These are phyloP conservation scores for Dascyllus trimaculatus DNA, from an alignment of 2,113 vertebrate species.

Conservation along the genomic window DNA sequence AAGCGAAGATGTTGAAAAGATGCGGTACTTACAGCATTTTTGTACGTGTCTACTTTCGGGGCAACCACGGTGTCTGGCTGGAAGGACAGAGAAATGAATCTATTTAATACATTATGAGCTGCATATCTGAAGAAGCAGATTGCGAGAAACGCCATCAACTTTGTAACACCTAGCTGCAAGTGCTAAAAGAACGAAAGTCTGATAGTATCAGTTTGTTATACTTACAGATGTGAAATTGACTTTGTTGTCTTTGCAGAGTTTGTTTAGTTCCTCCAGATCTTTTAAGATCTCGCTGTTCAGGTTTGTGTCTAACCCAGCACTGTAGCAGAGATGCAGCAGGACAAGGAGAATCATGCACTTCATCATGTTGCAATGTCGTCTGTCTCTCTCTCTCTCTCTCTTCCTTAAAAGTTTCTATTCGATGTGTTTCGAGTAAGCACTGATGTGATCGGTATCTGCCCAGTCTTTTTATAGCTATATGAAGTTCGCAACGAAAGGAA, in stretches of 20 bases:
- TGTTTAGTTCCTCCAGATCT: accelerated
- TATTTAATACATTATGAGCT: neutral
- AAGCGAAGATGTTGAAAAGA: neutral
- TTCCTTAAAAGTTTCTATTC: slow-evolving; percentile 7
- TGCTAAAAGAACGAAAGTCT: neutral
- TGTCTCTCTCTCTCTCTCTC: neutral
- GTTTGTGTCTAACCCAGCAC: accelerated
- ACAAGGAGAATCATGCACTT: slow-evolving; percentile 45
- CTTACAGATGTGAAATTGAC: slow-evolving; percentile 49
- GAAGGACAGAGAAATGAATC: neutral
- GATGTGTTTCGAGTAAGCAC: neutral
- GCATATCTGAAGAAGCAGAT: neutral
- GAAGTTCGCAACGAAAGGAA: slow-evolving; percentile 39
- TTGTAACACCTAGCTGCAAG: neutral
- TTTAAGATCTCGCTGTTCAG: neutral
- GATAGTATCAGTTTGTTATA: slow-evolving; percentile 17
- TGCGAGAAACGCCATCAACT: neutral
- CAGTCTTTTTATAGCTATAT: slow-evolving; percentile 33
- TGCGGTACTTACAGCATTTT: slow-evolving; percentile 35
- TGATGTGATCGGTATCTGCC: slow-evolving; percentile 31
- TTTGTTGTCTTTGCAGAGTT: accelerated
- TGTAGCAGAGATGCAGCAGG: slow-evolving; percentile 45
- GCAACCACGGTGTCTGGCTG: accelerated
- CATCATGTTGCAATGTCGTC: slow-evolving; percentile 31
- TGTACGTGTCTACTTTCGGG: accelerated